A percentile compares a stretch with the other conserved stretches of the same genome.
phyloP scores from a whole-genome alignment of 1,140 invertebrate species.

The Procambarus clarkii region DNA sequence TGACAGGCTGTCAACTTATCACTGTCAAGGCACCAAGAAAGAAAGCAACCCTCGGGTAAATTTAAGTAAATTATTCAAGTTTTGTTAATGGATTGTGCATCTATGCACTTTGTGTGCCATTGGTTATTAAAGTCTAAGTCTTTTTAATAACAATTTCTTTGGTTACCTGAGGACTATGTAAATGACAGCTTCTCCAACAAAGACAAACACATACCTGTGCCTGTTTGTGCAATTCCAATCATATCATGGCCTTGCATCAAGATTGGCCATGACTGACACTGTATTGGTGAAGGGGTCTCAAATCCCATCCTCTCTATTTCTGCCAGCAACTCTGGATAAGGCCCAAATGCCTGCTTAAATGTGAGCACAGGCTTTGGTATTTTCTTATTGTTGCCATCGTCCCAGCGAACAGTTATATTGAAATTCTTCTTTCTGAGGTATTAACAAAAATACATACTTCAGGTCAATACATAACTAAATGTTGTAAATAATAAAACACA shows the following conservation, averaged over 20 bases:
- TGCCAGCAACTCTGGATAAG: conserved; percentile 88
- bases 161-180: no score
- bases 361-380: conserved; percentile 90
- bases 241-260: conserved; percentile 89
- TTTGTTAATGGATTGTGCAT: no score
- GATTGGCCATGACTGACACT: conserved; percentile 92
- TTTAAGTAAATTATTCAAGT: no score
- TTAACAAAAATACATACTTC: conserved; percentile 48
- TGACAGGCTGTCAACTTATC: no score
- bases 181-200: no score
- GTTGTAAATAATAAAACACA: no score
- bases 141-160: no score
- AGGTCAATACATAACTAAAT: no score
- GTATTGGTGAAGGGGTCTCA: conserved; percentile 91
- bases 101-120: no score
- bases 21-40: no score
- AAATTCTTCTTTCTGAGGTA: conserved; percentile 58
- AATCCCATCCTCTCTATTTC: conserved; percentile 91
- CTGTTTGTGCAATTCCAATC: conserved; percentile 95
- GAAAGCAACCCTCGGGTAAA: no score
- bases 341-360: conserved; percentile 89
- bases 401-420: conserved; percentile 49
- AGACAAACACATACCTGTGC: conserved; percentile 83
- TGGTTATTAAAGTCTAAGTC: no score
- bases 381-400: conserved; percentile 73